Conservation (phyloP, 92 coral and sea anemone genomes). For the Chrysogorgia sp. region DNA sequence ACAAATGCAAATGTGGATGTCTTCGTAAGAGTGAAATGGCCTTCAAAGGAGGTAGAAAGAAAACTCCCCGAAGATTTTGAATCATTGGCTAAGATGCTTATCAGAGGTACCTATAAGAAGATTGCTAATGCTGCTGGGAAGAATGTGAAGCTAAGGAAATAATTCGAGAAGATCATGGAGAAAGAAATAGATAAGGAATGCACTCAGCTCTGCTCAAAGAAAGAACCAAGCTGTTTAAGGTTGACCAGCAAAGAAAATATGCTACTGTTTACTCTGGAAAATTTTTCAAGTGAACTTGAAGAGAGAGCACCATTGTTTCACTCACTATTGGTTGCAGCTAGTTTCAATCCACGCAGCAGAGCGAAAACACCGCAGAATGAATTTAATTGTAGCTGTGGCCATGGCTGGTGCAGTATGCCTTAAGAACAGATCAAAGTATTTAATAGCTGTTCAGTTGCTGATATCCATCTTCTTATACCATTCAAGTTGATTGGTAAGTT, state of each 20-base stretch:
- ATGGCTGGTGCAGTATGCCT: slow-evolving; percentile 64
- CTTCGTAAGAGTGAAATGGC: slow-evolving; percentile 56
- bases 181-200: slow-evolving; percentile 66
- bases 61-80: slow-evolving; percentile 68
- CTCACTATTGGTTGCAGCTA: slow-evolving; percentile 56
- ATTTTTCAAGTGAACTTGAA: slow-evolving; percentile 48
- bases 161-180: slow-evolving; percentile 46
- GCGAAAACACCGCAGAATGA: slow-evolving; percentile 34
- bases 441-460: no score
- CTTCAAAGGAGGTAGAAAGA: slow-evolving; percentile 58
- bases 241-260: slow-evolving; percentile 63
- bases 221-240: slow-evolving; percentile 64
- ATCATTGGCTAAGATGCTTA: slow-evolving; percentile 70
- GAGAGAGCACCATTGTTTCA: slow-evolving; percentile 67
- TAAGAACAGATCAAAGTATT: no score
- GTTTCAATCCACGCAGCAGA: slow-evolving; percentile 46
- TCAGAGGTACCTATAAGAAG: slow-evolving; percentile 67
- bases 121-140: slow-evolving; percentile 74
- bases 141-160: slow-evolving; percentile 47
- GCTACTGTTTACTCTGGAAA: slow-evolving; percentile 61
- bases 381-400: slow-evolving; percentile 70
- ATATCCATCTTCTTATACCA: no score
- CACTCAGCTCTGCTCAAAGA: slow-evolving; percentile 68
- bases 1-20: slow-evolving; percentile 34
- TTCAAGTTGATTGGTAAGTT: no score